These are phyloP conservation scores for Phrynocephalus versicolor DNA, from an alignment of 2,113 vertebrate genomes.

Conservation along the genomic window DNA sequence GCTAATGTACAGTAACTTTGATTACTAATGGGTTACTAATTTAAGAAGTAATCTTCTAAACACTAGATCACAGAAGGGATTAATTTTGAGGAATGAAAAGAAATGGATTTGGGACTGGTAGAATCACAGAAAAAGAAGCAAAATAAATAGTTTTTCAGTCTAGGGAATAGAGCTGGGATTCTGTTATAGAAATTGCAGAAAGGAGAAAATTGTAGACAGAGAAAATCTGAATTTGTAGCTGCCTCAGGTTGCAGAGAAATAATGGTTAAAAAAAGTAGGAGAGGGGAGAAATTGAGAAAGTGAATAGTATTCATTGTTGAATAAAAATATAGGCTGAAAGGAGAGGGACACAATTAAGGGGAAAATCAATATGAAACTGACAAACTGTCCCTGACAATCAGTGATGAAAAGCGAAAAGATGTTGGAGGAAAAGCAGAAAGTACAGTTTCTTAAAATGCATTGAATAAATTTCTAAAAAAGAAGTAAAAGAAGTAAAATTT, in stretches of 20 bases:
- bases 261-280: neutral
- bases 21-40: slow-evolving; percentile 17
- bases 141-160: neutral
- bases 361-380: neutral
- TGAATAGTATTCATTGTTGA: neutral
- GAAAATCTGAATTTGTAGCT: neutral
- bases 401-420: neutral
- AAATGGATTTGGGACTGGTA: neutral
- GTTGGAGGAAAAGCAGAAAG: rapidly evolving
- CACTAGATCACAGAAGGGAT: neutral
- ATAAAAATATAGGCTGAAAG: neutral
- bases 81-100: slow-evolving; percentile 27
- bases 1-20: no score
- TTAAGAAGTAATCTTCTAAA: slow-evolving; percentile 29
- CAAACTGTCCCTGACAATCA: neutral
- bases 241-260: neutral
- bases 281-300: neutral
- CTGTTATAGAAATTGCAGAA: neutral
- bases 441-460: neutral
- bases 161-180: slow-evolving; percentile 5
- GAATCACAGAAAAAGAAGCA: neutral
- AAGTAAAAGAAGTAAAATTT: neutral
- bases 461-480: neutral
- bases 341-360: neutral
- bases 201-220: neutral